Evolutionary conservation across 2,888 invertebrate species (phyloP).

Genomic region (Tineola bisselliella): DNA sequence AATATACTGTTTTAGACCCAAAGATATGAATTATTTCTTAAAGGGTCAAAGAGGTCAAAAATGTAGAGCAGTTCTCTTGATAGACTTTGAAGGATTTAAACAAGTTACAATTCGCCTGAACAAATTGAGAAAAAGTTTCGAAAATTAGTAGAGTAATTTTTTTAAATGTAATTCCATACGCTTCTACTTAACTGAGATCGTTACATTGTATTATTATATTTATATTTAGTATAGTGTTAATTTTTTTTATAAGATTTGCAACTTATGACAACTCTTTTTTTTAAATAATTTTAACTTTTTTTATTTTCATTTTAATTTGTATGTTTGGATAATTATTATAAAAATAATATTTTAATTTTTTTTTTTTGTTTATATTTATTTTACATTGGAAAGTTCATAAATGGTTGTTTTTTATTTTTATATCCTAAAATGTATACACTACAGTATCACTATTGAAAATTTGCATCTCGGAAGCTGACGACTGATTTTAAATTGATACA

Average conservation of each 20-base stretch:
- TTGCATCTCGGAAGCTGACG: slow-evolving; percentile 65
- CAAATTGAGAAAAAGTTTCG: slow-evolving; percentile 31
- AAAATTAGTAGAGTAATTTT: slow-evolving; percentile 40
- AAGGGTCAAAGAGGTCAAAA: too few species aligned
- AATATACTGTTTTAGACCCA: too few species aligned
- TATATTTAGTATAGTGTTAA: slow-evolving; percentile 58
- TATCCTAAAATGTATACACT: too few species aligned
- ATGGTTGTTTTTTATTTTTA: too few species aligned
- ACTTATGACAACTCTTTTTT: slow-evolving; percentile 49
- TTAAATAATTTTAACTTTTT: background rate
- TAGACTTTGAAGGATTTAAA: too few species aligned
- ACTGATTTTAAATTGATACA: slow-evolving; percentile 63
- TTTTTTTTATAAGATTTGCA: slow-evolving; percentile 46
- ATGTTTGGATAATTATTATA: background rate
- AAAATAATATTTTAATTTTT: background rate
- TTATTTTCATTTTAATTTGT: background rate
- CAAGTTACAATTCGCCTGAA: slow-evolving; percentile 29
- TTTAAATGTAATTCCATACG: slow-evolving; percentile 47
- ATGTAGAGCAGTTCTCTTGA: too few species aligned
- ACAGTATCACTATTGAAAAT: slow-evolving; percentile 24
- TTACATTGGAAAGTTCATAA: background rate
- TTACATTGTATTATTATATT: slow-evolving; percentile 65
- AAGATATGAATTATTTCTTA: too few species aligned
- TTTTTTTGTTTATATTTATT: background rate
- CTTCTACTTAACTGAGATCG: slow-evolving; percentile 61